Percentiles rank a stretch among this genome's conserved stretches.
Evolutionary conservation across 2,888 invertebrate genomes (phyloP).

Genomic region (Drosophila prolongata): DNA sequence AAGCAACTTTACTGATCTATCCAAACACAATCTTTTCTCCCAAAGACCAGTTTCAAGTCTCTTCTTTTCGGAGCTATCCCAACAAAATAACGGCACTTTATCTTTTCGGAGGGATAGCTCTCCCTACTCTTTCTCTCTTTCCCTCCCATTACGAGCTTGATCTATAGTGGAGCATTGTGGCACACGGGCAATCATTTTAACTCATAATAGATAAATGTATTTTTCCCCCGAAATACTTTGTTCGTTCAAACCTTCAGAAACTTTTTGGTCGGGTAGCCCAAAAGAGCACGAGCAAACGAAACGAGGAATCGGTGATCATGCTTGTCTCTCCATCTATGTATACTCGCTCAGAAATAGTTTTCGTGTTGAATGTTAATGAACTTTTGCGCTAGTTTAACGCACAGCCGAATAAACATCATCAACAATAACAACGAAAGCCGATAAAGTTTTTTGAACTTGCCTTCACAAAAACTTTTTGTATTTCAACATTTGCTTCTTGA

Average conservation of each 20-base stretch:
- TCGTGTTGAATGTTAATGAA: conserved; percentile 82
- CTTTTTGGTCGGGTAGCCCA: conserved; percentile 25
- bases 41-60: conserved; percentile 57
- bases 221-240: conserved; percentile 33
- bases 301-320: conserved; percentile 7
- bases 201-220: conserved; percentile 55
- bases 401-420: conserved; percentile 46
- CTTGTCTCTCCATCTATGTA: conserved; percentile 9
- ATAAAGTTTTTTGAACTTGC: conserved; percentile 69
- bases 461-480: conserved; percentile 24
- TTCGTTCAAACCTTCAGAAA: conserved; percentile 31
- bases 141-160: too few relatives aligned
- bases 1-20: conserved; percentile 65
- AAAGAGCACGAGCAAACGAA: conserved; percentile 5
- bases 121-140: not conserved
- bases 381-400: conserved; percentile 81
- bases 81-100: conserved; percentile 72
- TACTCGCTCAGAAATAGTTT: conserved; percentile 65
- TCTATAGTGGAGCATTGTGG: conserved; percentile 28
- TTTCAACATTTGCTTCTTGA: conserved; percentile 40
- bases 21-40: conserved; percentile 37
- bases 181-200: conserved; percentile 55
- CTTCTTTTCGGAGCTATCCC: conserved; percentile 76
- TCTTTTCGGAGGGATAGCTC: conserved; percentile 5
- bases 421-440: conserved; percentile 46